A percentile compares a stretch with the other conserved stretches of the same genome.
phyloP scores from a whole-genome alignment of 2,888 invertebrate genomes.

The Lumbricus terrestris region DNA sequence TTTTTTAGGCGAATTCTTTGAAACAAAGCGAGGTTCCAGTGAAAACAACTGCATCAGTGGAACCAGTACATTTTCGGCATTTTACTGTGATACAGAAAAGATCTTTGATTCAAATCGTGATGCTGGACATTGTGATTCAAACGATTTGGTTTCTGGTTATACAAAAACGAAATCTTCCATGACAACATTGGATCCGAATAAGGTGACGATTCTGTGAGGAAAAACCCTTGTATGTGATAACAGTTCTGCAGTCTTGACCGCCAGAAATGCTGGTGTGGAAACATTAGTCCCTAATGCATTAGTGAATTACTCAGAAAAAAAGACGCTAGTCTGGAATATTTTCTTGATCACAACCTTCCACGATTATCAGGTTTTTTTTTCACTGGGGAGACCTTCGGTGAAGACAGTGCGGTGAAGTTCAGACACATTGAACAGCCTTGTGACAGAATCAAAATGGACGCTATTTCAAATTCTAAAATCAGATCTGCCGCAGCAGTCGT shows the following conservation, averaged over 20 bases:
- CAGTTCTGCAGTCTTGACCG: neutral
- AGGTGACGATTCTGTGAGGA: neutral
- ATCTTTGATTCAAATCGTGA: neutral
- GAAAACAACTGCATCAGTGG: neutral
- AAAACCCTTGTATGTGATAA: neutral
- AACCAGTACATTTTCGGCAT: neutral
- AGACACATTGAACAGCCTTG: neutral
- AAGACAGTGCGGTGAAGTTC: neutral
- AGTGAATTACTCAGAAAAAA: too few species aligned
- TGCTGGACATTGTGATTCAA: constrained; percentile 3
- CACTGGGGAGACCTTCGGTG: neutral
- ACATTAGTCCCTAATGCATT: too few species aligned
- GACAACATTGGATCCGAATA: neutral
- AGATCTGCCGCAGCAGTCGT: neutral
- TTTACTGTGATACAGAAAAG: neutral
- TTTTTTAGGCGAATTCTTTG: too few species aligned
- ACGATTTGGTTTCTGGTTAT: neutral
- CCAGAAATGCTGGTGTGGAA: too few species aligned
- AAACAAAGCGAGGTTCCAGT: too few species aligned
- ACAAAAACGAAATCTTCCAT: neutral
- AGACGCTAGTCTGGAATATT: too few species aligned
- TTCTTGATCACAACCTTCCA: neutral
- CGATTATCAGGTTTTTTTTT: neutral
- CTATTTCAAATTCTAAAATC: neutral
- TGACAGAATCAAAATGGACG: neutral